Evolutionary conservation across 2,113 vertebrate species (phyloP), one percentile per base, ranked within the genome.

Genomic region (Papio anubis): DNA sequence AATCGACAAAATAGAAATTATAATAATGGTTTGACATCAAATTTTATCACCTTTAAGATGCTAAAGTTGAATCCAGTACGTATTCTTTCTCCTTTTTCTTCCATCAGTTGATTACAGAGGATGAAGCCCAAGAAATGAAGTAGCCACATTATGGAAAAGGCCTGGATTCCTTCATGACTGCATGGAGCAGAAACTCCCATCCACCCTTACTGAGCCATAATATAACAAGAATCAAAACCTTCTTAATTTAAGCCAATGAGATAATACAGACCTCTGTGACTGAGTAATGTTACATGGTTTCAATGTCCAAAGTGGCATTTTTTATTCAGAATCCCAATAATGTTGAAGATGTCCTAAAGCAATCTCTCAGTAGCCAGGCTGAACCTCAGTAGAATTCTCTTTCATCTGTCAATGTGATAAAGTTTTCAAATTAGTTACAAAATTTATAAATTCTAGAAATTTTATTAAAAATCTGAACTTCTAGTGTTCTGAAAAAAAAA

Each of bases 291-390:
- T 45, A 59, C 32, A 8, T 40, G n/a, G n/a, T 13, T 64, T 66
- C 75, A 17, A 5, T 61, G 32, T 82, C 45, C 8, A 12, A 23
- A 5, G 0, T 21, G 21, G 25, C 18, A 1, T 40, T 83, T 40
- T 32, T 32, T 40, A 20, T 50, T 48, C 17, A 13, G 68, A 59
- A 25, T 61, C 82, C 16, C 20, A 55, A 25, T 35, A 32, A 20
- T 27, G 11, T 66, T 8, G 43, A 84, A 76, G 43, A 81, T 5
- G 23, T 78, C 16, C 21, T 79, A 3, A n/a, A 61, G 38, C 55
- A 32, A 0, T 1, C 59, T 75, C 0, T 35, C 32, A 21, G 32
- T 43, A 5, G 21, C 48, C 59, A 84, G 5, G 4, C 18, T 32
- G 38, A 23, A 68, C 57, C 8, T 64, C 14, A 20, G 5, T 32